Evolutionary conservation across 2,888 invertebrate species (phyloP).

Genomic region (Sminthurides aquaticus): DNA sequence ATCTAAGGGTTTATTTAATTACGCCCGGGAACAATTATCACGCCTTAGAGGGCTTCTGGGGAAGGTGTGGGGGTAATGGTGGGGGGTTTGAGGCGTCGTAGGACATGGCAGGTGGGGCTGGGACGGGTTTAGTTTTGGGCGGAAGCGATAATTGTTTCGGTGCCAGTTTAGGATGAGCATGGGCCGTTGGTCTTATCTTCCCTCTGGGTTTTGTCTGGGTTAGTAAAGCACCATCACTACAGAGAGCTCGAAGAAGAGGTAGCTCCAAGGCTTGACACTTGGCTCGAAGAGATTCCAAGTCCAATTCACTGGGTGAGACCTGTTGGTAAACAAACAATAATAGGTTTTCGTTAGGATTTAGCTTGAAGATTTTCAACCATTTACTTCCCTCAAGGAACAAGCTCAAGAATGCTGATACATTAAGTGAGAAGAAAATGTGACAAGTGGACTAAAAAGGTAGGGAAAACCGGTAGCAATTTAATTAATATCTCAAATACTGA

Average conservation of each 20-base stretch:
- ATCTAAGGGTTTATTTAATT: no score
- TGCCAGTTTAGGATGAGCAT: slow-evolving; percentile 35
- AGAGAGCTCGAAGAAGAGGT: slow-evolving; percentile 40
- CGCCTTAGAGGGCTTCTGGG: slow-evolving; percentile 6
- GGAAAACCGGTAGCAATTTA: slow-evolving; percentile 17
- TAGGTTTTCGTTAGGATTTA: neutral
- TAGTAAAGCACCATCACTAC: slow-evolving; percentile 38
- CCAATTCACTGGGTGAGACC: slow-evolving; percentile 40
- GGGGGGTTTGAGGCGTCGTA: slow-evolving; percentile 12
- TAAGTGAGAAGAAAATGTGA: neutral
- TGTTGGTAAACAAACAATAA: slow-evolving; percentile 8
- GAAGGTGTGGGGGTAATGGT: slow-evolving; percentile 7
- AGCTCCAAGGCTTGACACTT: slow-evolving; percentile 39
- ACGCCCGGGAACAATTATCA: no score
- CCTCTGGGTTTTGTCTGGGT: slow-evolving; percentile 27
- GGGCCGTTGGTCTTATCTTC: slow-evolving; percentile 40
- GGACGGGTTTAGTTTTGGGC: slow-evolving; percentile 22
- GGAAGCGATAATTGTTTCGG: slow-evolving; percentile 24
- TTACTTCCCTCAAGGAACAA: no score
- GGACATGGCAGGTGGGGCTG: slow-evolving; percentile 13
- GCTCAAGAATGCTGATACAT: slow-evolving; percentile 17
- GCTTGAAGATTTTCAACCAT: neutral
- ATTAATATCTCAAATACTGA: slow-evolving; percentile 7
- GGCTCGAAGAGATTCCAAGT: slow-evolving; percentile 35
- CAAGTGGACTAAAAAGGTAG: neutral